These are phyloP conservation scores for Amphipoea oculea DNA, from an alignment of 2,888 invertebrate genomes.

Conservation along the genomic window DNA sequence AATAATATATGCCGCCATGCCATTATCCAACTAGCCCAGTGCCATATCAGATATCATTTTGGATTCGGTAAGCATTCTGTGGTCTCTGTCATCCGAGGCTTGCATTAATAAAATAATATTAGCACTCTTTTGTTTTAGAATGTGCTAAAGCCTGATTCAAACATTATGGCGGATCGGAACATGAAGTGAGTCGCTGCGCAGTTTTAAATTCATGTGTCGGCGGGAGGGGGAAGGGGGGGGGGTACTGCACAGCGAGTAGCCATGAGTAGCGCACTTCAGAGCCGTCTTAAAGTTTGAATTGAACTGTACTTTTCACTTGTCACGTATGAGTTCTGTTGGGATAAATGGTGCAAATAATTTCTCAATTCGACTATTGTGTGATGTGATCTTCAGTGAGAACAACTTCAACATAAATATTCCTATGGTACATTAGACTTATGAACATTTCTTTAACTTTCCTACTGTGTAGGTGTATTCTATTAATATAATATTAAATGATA, in stretches of 20 bases:
- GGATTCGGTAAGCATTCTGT: neutral
- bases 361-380: neutral
- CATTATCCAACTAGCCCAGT: neutral
- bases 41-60: neutral
- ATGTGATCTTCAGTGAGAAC: slow-evolving; percentile 26
- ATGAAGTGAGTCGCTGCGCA: too few relatives aligned
- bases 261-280: too few relatives aligned
- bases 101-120: neutral
- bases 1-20: neutral
- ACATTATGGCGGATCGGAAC: too few relatives aligned
- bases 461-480: slow-evolving; percentile 79
- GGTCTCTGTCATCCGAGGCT: slow-evolving; percentile 2
- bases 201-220: too few relatives aligned
- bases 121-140: neutral
- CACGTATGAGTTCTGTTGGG: too few relatives aligned
- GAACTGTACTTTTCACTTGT: too few relatives aligned
- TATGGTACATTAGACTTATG: slow-evolving; percentile 59
- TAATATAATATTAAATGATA: slow-evolving; percentile 62
- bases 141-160: neutral
- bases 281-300: too few relatives aligned
- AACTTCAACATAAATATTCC: slow-evolving; percentile 57
- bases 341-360: neutral
- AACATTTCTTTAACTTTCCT: slow-evolving; percentile 75
- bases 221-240: too few relatives aligned
- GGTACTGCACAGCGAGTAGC: too few relatives aligned